These are phyloP conservation scores for Aotus griseimembra DNA, from an alignment of 2,797 vertebrate genomes.

Conservation along the genomic window DNA sequence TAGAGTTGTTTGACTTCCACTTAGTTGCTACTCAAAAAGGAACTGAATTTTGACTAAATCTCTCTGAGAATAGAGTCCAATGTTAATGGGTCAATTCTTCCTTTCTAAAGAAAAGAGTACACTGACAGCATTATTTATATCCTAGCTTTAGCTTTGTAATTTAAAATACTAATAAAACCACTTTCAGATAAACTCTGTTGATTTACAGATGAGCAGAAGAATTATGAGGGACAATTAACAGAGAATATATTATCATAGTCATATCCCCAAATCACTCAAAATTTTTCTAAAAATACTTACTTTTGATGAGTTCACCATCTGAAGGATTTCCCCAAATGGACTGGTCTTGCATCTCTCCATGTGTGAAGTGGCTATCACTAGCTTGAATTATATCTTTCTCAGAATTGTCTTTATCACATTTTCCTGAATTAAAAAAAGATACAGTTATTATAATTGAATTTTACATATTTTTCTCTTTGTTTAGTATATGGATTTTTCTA, in stretches of 20 bases:
- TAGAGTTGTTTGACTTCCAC: not conserved
- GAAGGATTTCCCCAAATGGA: constrained; percentile 85
- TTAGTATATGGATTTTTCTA: not conserved
- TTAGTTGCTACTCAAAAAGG: not conserved
- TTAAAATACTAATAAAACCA: constrained; percentile 58
- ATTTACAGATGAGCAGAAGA: constrained; percentile 55
- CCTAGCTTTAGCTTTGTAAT: constrained; percentile 1
- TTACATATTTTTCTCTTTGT: not conserved
- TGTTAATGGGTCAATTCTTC: not conserved
- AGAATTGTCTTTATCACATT: constrained; percentile 84
- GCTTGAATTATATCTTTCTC: constrained; percentile 81
- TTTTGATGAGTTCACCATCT: constrained; percentile 91
- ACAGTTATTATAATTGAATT: not conserved
- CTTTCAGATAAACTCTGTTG: constrained; percentile 62
- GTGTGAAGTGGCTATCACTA: constrained; percentile 82
- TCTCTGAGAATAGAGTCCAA: not conserved
- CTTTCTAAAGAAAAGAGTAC: constrained; percentile 24
- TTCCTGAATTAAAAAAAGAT: constrained; percentile 87
- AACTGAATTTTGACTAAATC: constrained; percentile 5
- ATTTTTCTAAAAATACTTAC: constrained; percentile 89
- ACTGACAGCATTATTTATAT: not conserved
- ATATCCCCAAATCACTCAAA: constrained; percentile 62
- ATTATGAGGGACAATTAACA: constrained; percentile 76
- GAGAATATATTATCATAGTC: constrained; percentile 63
- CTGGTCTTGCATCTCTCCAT: constrained; percentile 86